Conservation (phyloP, 2,888 invertebrate genomes). For the Carcina quercana region DNA sequence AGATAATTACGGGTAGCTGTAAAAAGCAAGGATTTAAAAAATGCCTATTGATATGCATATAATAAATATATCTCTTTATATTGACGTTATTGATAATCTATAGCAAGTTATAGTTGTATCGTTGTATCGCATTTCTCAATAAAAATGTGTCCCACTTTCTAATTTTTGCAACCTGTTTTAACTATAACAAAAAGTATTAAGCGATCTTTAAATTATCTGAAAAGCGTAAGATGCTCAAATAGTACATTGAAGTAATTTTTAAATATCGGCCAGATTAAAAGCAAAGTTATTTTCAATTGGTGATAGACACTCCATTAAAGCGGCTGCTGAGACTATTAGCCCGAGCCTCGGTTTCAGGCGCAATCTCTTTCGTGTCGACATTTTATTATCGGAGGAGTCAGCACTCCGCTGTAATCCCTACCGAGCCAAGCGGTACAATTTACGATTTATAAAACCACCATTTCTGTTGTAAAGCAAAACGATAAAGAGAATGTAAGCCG, state of each 20-base stretch:
- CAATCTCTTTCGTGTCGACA: constrained; percentile 64
- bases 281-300: constrained; percentile 37
- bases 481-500: constrained; percentile 40
- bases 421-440: constrained; percentile 55
- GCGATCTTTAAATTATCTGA: too few species aligned
- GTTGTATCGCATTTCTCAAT: too few species aligned
- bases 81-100: too few species aligned
- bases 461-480: constrained; percentile 50
- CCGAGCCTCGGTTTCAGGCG: constrained; percentile 34
- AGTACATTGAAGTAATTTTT: neutral
- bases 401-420: constrained; percentile 57
- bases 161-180: neutral
- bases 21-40: too few species aligned
- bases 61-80: too few species aligned
- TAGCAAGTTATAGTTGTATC: too few species aligned
- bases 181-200: neutral
- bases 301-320: constrained; percentile 43
- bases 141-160: too few species aligned
- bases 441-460: constrained; percentile 53
- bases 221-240: too few species aligned
- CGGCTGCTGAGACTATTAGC: constrained; percentile 42
- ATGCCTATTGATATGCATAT: too few species aligned
- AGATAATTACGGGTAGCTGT: too few species aligned
- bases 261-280: constrained; percentile 18
- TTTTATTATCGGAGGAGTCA: constrained; percentile 67